Conservation (phyloP, 2,888 invertebrate species). For the Fragum fragum region DNA sequence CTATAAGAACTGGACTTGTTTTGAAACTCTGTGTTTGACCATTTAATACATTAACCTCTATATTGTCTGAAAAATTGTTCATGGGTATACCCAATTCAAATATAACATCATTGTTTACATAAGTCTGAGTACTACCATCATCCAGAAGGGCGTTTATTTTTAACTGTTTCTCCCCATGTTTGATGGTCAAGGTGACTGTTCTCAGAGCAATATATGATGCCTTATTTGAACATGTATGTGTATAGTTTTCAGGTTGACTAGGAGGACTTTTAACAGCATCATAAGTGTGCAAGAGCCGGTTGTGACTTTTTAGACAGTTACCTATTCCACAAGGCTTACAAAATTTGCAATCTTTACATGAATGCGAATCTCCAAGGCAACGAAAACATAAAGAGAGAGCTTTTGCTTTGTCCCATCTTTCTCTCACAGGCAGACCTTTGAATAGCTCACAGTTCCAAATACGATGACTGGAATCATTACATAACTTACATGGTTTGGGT, state of each 20-base stretch:
- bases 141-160: conserved; percentile 56
- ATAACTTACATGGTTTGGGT: not conserved
- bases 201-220: conserved; percentile 34
- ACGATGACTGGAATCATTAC: conserved; percentile 3
- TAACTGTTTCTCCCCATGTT: conserved; percentile 17
- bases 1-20: conserved; percentile 35
- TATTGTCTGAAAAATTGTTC: no score
- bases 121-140: conserved; percentile 59
- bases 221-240: not conserved
- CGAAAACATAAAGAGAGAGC: conserved; percentile 29
- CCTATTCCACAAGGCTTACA: conserved; percentile 24
- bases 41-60: conserved; percentile 51
- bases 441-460: conserved; percentile 35
- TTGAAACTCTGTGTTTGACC: conserved; percentile 43
- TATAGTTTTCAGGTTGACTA: not conserved
- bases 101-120: conserved; percentile 49
- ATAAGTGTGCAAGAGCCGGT: conserved; percentile 40
- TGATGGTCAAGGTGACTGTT: conserved; percentile 51
- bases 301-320: conserved; percentile 24
- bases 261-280: no score
- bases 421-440: not conserved
- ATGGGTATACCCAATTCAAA: not conserved
- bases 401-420: conserved; percentile 31
- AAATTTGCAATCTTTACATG: conserved; percentile 24
- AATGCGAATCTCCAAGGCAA: conserved; percentile 32